A percentile compares a stretch with the other conserved stretches of the same genome.
Conservation (phyloP, 2,113 vertebrate species). For the Pluvianellus socialis region DNA sequence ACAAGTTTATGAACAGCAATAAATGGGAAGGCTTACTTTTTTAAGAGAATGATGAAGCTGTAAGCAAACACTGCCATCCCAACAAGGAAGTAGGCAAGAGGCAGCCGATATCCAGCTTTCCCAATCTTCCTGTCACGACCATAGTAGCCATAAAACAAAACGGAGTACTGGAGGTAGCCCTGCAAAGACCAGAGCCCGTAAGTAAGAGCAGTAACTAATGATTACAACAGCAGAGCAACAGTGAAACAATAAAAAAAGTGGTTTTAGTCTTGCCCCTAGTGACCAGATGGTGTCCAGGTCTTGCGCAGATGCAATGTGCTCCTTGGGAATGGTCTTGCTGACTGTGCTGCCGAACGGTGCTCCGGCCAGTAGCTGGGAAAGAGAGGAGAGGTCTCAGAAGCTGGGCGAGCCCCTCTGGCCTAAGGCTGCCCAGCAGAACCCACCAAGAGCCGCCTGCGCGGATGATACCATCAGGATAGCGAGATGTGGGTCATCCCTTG, state of each 20-base stretch:
- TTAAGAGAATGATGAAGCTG: constrained; percentile 96
- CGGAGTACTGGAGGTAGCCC: constrained; percentile 97
- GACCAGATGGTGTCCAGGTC: constrained; percentile 99
- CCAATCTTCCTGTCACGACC: constrained; percentile 90
- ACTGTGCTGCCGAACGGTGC: constrained; percentile 88
- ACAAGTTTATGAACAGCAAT: neutral
- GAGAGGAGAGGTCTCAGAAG: neutral
- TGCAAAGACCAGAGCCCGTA: constrained; percentile 45
- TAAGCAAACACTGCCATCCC: constrained; percentile 98
- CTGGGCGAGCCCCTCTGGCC: fast-evolving
- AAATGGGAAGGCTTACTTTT: constrained; percentile 80
- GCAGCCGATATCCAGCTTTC: constrained; percentile 89
- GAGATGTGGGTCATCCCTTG: fast-evolving
- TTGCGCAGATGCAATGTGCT: constrained; percentile 85
- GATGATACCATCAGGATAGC: fast-evolving
- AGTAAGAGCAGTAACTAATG: neutral
- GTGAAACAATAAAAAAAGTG: neutral
- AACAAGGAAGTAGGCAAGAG: constrained; percentile 95
- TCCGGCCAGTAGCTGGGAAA: constrained; percentile 87
- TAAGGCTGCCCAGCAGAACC: neutral
- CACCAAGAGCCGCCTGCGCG: fast-evolving
- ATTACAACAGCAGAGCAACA: neutral
- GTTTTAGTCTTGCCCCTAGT: constrained; percentile 85
- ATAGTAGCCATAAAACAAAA: constrained; percentile 96
- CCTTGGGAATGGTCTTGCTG: constrained; percentile 92